Base-by-base conservation (phyloP, 2,113 vertebrate genomes). In the Lepisosteus oculatus region DNA sequence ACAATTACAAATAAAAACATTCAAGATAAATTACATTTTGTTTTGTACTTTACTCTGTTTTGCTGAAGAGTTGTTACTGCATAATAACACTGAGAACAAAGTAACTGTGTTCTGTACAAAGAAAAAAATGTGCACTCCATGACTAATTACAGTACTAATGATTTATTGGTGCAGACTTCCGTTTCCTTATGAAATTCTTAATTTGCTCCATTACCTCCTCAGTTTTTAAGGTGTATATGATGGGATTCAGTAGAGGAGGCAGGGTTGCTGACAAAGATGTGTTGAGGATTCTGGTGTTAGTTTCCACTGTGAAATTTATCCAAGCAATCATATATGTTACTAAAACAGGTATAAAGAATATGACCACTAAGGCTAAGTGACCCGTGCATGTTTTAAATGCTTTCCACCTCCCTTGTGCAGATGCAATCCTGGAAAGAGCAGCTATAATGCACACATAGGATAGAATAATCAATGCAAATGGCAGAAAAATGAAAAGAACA, bases 351-450 rank as follows among this genome's bases (percentile, higher is more conserved):
- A 66, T 43, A 17, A 9, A 66, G 17, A 66, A 66, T 9, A 66
- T 66, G 9, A 17, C 64, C 4, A 66, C 64, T 66, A 66, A 66
- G 41, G 13, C 11, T 11, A 66, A 11, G 14, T 66, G 64, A 13
- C 11, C 17, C 4, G 64, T n/a, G 64, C 64, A 66, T 9, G 64
- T 66, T 66, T 66, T 66, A 66, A 66, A 66, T 43, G 64, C 64
- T 66, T 66, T 66, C 42, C 41, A 13, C 13, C 64, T 66, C 14
- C 44, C 42, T 14, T 66, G 6, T 9, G 64, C 64, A 43, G 64
- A 43, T 9, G 15, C 41, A 8, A 66, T 66, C 15, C 17, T 66
- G 4, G 14, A 43, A 43, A 66, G 44, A 9, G 64, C 11, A n/a
- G 12, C 12, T 12, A 43, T 47, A 47, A 66, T 66, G 44, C 11